These are phyloP conservation scores for Euphonia xanthogaster DNA, from an alignment of 2,797 vertebrate species.

Conservation along the genomic window DNA sequence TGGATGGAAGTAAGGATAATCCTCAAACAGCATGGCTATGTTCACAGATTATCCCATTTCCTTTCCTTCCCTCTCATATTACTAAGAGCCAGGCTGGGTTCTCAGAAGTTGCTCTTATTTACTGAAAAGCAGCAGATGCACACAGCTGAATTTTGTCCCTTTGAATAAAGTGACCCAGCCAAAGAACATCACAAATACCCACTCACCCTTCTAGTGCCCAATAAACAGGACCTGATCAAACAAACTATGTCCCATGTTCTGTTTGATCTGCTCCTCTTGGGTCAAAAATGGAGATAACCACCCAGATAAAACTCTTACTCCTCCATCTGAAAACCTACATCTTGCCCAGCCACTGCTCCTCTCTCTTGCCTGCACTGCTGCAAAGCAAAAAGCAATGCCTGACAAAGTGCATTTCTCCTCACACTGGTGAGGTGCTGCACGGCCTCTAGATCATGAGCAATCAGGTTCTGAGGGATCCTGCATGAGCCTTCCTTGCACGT, in stretches of 20 bases:
- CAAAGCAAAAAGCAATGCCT: background rate
- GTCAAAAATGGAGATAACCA: background rate
- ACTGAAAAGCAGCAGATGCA: background rate
- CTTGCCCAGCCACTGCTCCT: background rate
- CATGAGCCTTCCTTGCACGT: fast-evolving
- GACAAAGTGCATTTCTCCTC: background rate
- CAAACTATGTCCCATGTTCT: background rate
- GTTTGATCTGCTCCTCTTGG: background rate
- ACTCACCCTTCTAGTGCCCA: background rate
- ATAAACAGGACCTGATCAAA: background rate
- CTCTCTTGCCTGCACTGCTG: background rate
- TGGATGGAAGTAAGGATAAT: background rate
- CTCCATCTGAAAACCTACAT: background rate
- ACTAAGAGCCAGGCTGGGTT: background rate
- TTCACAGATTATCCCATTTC: background rate
- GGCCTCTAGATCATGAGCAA: background rate
- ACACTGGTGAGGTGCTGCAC: background rate
- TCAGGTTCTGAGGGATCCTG: background rate
- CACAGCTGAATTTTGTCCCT: background rate
- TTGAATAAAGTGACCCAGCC: background rate
- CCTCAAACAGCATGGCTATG: background rate
- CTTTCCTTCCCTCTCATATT: background rate
- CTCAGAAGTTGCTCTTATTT: background rate
- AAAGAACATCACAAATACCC: background rate
- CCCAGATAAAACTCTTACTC: background rate